A percentile compares a stretch with the other conserved stretches of the same genome.
Conservation (phyloP, 1,140 invertebrate genomes). For the Trachelipus rathkii region DNA sequence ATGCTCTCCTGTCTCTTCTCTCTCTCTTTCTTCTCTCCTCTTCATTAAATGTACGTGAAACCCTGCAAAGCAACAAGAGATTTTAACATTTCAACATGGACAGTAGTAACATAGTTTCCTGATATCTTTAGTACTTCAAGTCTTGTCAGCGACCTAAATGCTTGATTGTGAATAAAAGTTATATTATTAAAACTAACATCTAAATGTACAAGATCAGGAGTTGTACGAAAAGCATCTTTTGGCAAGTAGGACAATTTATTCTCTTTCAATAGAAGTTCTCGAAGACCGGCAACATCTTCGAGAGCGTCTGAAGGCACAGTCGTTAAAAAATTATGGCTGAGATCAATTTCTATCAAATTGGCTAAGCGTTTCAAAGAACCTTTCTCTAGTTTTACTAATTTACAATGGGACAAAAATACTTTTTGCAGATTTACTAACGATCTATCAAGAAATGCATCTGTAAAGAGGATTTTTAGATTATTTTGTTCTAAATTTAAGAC, state of each 20-base stretch:
- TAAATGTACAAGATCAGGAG: slow-evolving; percentile 66
- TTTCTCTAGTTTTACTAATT: slow-evolving; percentile 74
- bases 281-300: slow-evolving; percentile 63
- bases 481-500: slow-evolving; percentile 82
- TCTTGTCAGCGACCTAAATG: slow-evolving; percentile 66
- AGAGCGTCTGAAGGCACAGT: slow-evolving; percentile 66
- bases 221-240: slow-evolving; percentile 63
- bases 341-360: slow-evolving; percentile 75
- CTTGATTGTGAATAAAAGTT: slow-evolving; percentile 60
- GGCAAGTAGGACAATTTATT: slow-evolving; percentile 67
- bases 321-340: slow-evolving; percentile 67
- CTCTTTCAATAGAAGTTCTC: slow-evolving; percentile 66
- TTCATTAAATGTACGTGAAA: too few species aligned
- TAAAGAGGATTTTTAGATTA: slow-evolving; percentile 72
- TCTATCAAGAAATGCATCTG: slow-evolving; percentile 71
- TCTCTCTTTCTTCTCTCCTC: too few species aligned
- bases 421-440: slow-evolving; percentile 80
- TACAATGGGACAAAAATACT: slow-evolving; percentile 65
- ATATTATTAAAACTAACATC: slow-evolving; percentile 69
- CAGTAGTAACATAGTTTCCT: slow-evolving; percentile 63
- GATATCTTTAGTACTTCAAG: slow-evolving; percentile 71
- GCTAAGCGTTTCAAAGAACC: slow-evolving; percentile 74
- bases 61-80: slow-evolving; percentile 60
- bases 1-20: too few species aligned
- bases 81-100: slow-evolving; percentile 61